These are phyloP conservation scores for Philotrypesis tridentata DNA, from an alignment of 1,140 invertebrate genomes.

Conservation along the genomic window DNA sequence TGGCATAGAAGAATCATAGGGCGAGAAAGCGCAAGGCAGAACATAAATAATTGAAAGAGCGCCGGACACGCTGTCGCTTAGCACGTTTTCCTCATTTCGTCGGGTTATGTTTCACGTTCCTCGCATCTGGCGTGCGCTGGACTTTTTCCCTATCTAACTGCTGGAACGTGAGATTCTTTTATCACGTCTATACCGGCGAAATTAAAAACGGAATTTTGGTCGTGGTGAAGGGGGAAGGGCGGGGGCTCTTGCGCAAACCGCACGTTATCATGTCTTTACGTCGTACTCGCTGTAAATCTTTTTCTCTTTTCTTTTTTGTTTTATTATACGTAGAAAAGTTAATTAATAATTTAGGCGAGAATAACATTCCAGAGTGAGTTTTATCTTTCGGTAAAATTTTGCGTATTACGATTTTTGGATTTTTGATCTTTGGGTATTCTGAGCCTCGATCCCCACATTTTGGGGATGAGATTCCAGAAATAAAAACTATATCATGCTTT, in stretches of 20 bases:
- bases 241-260: too few relatives aligned
- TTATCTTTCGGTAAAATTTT: neutral
- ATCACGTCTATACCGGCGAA: conserved; percentile 45
- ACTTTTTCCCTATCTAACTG: conserved; percentile 54
- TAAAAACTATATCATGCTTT: too few relatives aligned
- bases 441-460: too few relatives aligned
- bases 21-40: neutral
- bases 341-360: neutral
- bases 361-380: neutral
- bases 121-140: conserved; percentile 49
- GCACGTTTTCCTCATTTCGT: conserved; percentile 51
- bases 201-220: conserved; percentile 48
- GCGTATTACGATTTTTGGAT: too few relatives aligned
- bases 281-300: neutral
- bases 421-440: too few relatives aligned
- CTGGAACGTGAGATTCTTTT: conserved; percentile 50
- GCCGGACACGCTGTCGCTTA: conserved; percentile 33
- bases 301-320: neutral
- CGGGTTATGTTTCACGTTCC: conserved; percentile 52
- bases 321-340: neutral
- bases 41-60: conserved; percentile 48
- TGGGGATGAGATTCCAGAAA: too few relatives aligned
- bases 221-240: too few relatives aligned
- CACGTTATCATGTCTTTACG: conserved; percentile 17
- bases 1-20: conserved; percentile 14